Conservation (phyloP, 2,888 invertebrate species). For the Leptopilina myrica region DNA sequence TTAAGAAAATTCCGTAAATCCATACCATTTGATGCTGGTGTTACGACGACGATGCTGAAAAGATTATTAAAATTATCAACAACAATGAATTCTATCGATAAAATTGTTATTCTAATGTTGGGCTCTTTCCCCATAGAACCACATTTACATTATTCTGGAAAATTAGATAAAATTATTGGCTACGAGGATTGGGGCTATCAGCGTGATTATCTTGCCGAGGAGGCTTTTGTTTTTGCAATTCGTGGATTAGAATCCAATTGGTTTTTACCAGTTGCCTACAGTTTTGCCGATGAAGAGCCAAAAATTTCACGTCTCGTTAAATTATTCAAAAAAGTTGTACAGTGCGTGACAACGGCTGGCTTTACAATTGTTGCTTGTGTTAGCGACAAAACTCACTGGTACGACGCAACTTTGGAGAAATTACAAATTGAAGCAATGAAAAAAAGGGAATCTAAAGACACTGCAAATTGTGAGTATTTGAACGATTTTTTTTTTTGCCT, state of each 20-base stretch:
- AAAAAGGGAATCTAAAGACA: not conserved
- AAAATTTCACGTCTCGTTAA: not conserved
- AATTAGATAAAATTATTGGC: conserved; percentile 21
- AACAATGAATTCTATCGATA: not conserved
- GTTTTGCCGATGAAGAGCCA: not conserved
- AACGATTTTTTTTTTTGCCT: no score
- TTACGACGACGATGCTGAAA: not conserved
- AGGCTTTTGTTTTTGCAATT: not conserved
- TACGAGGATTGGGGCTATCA: not conserved
- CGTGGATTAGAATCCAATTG: not conserved
- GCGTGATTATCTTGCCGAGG: not conserved
- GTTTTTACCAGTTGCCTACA: not conserved
- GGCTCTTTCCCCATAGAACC: not conserved
- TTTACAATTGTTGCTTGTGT: conserved; percentile 6
- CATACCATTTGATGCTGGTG: not conserved
- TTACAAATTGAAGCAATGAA: not conserved
- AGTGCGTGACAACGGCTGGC: not conserved
- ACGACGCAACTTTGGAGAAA: not conserved
- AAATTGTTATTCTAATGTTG: conserved; percentile 12
- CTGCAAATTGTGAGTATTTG: not conserved
- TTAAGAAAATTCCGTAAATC: not conserved
- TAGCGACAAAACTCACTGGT: not conserved
- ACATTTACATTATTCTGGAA: not conserved
- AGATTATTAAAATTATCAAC: no score
- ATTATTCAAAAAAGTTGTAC: not conserved